phyloP scores from a whole-genome alignment of 2,888 invertebrate species.

The Diplolepis rosae region DNA sequence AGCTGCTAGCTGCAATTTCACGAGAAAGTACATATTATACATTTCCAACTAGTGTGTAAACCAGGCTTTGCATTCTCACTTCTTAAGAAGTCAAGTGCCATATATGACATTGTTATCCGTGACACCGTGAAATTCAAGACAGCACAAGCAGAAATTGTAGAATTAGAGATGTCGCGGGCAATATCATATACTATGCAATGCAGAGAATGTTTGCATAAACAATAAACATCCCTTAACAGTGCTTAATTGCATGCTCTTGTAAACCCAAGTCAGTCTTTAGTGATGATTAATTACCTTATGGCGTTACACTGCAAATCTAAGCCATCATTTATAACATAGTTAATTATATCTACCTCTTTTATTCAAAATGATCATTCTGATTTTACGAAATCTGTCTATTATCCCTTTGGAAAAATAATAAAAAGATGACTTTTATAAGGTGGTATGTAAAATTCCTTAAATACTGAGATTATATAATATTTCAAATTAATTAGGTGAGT shows the following conservation, averaged over 20 bases:
- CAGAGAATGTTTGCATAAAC: not conserved
- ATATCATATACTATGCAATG: not conserved
- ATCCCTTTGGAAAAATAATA: too few relatives aligned
- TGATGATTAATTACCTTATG: not conserved
- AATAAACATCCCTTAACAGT: conserved; percentile 1
- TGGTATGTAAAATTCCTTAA: too few relatives aligned
- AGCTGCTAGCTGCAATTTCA: conserved; percentile 14
- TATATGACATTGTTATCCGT: conserved; percentile 11
- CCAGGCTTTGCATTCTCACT: conserved; percentile 2
- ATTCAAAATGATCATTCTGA: too few relatives aligned
- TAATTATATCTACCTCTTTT: too few relatives aligned
- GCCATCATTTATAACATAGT: too few relatives aligned
- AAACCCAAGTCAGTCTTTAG: not conserved
- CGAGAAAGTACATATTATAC: conserved; percentile 22
- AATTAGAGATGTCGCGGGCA: conserved; percentile 5
- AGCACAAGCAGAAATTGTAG: conserved; percentile 1
- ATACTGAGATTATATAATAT: too few relatives aligned
- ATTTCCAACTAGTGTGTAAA: conserved; percentile 21
- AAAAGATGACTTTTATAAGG: too few relatives aligned
- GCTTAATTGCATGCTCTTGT: conserved; percentile 1
- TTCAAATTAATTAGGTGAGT: too few relatives aligned
- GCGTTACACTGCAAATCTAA: too few relatives aligned
- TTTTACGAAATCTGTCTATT: too few relatives aligned
- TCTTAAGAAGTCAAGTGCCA: conserved; percentile 17
- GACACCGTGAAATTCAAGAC: conserved; percentile 25